Evolutionary conservation across 2,113 vertebrate genomes (phyloP), one percentile per base, ranked within the genome.

Genomic region (Onychostoma macrolepis): DNA sequence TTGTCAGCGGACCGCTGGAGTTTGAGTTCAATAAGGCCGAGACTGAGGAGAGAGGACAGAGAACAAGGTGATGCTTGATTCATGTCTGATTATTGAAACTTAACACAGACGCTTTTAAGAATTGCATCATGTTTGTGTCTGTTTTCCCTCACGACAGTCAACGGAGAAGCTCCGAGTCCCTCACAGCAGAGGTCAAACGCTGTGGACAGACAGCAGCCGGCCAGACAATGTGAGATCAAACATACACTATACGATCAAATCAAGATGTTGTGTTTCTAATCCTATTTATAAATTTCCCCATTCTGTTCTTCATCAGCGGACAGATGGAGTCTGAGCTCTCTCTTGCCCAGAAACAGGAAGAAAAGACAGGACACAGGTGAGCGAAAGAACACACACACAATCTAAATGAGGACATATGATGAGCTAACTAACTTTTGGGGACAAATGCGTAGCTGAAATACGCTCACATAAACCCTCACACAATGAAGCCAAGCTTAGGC

Each of bases 1-100:
- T 21, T 6, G 43, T 82, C 43, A 87, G 83, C 50, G 86, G 92
- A 91, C 45, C 81, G 69, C 90, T 89, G 91, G 88, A 91, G 80
- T 86, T 84, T 90, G 0, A 93, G 83, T 80, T 93, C 94, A 1
- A 89, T 93, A 36, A 91, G 92, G 87, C 89, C 26, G 0, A 86
- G 80, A 80, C 90, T 67, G 19, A 87, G 85, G 21, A 88, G 76
- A 88, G 92, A 91, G 8, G 92, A 93, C 4, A 88, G 88, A 79
- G 92, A 93, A 61, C 81, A 86, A 30, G 87, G 93, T 93, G 85
- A 75, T 4, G 17, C 9, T 11, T 11, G 21, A 24, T 65, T 69
- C 74, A 10, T 26, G 12, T 77, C 24, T 10, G 24, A 58, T 84
- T 36, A 83, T 24, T 50, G 19, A 53, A 7, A 30, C 33, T n/a